These are phyloP conservation scores for Elymnias hypermnestra DNA, from an alignment of 1,140 invertebrate species.

Conservation along the genomic window DNA sequence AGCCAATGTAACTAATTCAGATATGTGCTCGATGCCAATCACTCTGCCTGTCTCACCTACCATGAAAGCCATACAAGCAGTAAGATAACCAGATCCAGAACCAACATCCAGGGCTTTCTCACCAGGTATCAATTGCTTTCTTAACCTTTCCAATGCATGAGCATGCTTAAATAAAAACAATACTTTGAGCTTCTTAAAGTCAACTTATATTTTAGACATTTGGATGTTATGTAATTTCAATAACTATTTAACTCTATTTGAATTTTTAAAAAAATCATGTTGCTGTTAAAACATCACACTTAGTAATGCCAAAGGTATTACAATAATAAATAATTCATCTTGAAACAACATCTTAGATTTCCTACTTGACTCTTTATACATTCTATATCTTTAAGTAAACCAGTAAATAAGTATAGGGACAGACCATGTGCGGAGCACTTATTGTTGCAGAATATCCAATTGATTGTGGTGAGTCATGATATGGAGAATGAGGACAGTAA, in stretches of 20 bases:
- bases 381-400: no score
- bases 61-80: slow-evolving; percentile 95
- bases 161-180: slow-evolving; percentile 82
- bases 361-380: no score
- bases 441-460: slow-evolving; percentile 96
- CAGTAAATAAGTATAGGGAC: no score
- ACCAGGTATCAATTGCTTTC: slow-evolving; percentile 88
- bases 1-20: slow-evolving; percentile 87
- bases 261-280: no score
- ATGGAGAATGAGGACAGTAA: slow-evolving; percentile 87
- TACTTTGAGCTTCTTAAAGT: no score
- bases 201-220: no score
- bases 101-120: slow-evolving; percentile 94
- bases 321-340: no score
- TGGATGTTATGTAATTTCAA: no score
- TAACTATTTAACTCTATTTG: no score
- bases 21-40: slow-evolving; percentile 96
- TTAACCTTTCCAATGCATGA: slow-evolving; percentile 92
- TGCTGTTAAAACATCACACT: no score
- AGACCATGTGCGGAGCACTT: slow-evolving; percentile 98
- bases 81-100: slow-evolving; percentile 96
- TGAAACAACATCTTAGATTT: no score
- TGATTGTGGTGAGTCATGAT: slow-evolving; percentile 92
- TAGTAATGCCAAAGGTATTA: no score
- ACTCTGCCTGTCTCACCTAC: slow-evolving; percentile 84